Conservation (phyloP, 2,113 vertebrate species). For the Trichechus manatus region DNA sequence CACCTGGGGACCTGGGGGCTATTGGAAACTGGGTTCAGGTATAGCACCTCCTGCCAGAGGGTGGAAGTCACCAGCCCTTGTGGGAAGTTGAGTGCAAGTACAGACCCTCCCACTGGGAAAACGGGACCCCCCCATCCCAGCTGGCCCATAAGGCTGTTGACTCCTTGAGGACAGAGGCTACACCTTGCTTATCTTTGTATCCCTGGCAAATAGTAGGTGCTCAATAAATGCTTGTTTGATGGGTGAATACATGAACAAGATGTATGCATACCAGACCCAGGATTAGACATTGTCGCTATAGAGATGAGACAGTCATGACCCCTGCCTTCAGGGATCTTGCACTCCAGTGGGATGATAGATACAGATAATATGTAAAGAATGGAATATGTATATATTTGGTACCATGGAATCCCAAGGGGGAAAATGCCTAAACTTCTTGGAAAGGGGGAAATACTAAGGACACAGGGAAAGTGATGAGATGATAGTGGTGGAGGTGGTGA, state of each 20-base stretch:
- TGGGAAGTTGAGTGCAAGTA: background rate
- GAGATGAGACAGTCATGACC: background rate
- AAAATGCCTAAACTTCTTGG: background rate
- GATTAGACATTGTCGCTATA: background rate
- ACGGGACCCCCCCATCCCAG: rapidly evolving
- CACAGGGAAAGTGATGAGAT: background rate
- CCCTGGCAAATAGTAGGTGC: no score
- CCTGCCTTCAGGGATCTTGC: background rate
- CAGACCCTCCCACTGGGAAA: background rate
- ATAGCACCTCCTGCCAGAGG: background rate
- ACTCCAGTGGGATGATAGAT: background rate
- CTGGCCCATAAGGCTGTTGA: background rate
- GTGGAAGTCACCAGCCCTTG: background rate
- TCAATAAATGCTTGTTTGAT: background rate
- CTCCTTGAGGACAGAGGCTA: no score
- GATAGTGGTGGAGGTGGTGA: background rate
- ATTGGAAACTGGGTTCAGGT: background rate
- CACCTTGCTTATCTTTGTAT: no score
- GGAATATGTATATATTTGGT: background rate
- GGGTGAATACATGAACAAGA: background rate
- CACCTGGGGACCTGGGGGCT: background rate
- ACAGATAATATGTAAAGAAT: background rate
- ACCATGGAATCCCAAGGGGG: background rate
- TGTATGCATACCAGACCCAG: background rate
- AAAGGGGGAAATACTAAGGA: background rate